These are phyloP conservation scores for Tetrax tetrax DNA, from an alignment of 2,113 vertebrate genomes.

Conservation along the genomic window DNA sequence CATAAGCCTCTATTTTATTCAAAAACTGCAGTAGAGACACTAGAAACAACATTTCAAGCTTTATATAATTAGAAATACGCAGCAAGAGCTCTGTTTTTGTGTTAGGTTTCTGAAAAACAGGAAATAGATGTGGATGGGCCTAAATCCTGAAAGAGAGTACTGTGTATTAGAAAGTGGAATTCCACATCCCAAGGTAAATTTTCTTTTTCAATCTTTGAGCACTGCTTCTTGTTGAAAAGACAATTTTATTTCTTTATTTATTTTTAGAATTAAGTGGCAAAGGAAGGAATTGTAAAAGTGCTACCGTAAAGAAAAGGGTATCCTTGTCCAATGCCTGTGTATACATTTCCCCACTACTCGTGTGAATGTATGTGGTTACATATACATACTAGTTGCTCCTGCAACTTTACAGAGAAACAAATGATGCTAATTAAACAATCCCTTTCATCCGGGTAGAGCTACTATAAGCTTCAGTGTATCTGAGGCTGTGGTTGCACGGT, in stretches of 20 bases:
- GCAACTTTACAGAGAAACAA: not conserved
- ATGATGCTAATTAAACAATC: not conserved
- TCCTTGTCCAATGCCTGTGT: not conserved
- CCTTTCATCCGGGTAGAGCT: not conserved
- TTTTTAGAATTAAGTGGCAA: not conserved
- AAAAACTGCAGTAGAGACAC: not conserved
- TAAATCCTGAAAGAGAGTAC: not conserved
- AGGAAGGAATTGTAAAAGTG: not conserved
- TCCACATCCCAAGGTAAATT: not conserved
- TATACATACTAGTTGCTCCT: not conserved
- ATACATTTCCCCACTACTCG: not conserved
- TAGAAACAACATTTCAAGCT: not conserved
- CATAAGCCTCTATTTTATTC: not conserved
- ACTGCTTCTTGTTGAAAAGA: not conserved
- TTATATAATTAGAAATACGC: not conserved
- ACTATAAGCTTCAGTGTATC: not conserved
- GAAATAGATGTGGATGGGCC: not conserved
- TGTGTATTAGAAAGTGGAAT: not conserved
- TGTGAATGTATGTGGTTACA: not conserved
- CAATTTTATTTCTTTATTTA: no score
- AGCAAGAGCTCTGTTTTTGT: not conserved
- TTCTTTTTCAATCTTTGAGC: not conserved
- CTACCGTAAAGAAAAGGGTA: not conserved
- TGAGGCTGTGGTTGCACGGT: not conserved
- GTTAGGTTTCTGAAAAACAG: not conserved